These are phyloP conservation scores for Aphodius granarius DNA, from an alignment of 2,888 invertebrate species.

Conservation along the genomic window DNA sequence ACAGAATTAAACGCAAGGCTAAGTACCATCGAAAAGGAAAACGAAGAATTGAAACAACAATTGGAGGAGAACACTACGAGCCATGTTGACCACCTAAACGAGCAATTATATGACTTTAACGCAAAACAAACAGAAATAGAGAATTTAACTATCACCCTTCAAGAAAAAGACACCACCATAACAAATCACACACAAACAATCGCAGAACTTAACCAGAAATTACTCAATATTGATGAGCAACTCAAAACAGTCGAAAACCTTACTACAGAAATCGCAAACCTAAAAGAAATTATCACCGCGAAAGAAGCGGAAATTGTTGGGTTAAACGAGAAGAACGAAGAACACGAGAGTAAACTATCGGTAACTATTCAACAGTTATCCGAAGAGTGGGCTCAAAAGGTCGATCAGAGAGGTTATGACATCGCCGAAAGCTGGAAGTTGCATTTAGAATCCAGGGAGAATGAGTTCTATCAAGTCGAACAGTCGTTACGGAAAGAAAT, in stretches of 20 bases:
- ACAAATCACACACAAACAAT: constrained; percentile 15
- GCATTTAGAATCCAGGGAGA: constrained; percentile 66
- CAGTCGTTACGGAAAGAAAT: constrained; percentile 58
- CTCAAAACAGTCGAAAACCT: constrained; percentile 44
- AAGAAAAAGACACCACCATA: constrained; percentile 4
- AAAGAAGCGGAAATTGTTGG: constrained; percentile 38
- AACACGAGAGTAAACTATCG: constrained; percentile 45
- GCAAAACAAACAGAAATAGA: constrained; percentile 44
- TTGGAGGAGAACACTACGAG: constrained; percentile 35
- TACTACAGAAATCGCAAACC: constrained; percentile 23
- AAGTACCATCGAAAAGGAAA: constrained; percentile 25
- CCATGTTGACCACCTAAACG: constrained; percentile 32
- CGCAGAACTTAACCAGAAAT: constrained; percentile 42
- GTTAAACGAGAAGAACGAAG: constrained; percentile 39
- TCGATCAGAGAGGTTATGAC: constrained; percentile 69
- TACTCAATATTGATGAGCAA: constrained; percentile 36
- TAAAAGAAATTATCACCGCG: constrained; percentile 16
- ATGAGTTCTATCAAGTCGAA: constrained; percentile 61
- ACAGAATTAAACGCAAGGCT: constrained; percentile 28
- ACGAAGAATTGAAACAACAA: constrained; percentile 27
- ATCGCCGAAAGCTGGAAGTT: constrained; percentile 72
- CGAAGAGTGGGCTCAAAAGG: constrained; percentile 56
- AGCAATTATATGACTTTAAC: constrained; percentile 8
- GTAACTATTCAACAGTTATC: constrained; percentile 41
- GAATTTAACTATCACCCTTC: constrained; percentile 23